A percentile compares a stretch with the other conserved stretches of the same genome.
Evolutionary conservation across 2,113 vertebrate genomes (phyloP).

Genomic region (Oreocharis arfaki): DNA sequence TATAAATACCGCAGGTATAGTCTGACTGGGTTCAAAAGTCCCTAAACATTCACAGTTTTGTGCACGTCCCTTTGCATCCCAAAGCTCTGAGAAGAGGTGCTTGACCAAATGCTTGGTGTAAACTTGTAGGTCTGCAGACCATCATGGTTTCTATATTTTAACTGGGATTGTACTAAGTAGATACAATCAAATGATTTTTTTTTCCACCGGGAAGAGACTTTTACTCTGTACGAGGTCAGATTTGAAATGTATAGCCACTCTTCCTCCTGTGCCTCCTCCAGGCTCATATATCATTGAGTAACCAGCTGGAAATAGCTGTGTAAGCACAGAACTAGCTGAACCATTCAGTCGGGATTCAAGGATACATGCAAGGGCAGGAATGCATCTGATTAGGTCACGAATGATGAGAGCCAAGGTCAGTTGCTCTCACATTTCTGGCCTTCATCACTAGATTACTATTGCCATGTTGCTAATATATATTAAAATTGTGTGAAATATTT

Average conservation of each 20-base stretch:
- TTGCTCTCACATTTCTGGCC: neutral
- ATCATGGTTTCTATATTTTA: neutral
- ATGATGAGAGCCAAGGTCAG: neutral
- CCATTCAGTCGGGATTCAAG: neutral
- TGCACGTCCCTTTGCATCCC: neutral
- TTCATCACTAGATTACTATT: neutral
- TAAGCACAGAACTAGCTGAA: neutral
- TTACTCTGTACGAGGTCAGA: neutral
- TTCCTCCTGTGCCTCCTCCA: neutral
- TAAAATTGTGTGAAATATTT: neutral
- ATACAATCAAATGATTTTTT: neutral
- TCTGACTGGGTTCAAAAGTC: neutral
- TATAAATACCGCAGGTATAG: neutral
- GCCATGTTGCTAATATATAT: neutral
- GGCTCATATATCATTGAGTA: neutral
- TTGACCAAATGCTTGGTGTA: neutral
- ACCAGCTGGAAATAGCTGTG: slow-evolving; percentile 15
- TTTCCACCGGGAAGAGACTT: neutral
- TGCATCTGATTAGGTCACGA: neutral
- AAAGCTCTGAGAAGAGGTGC: neutral
- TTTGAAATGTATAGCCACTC: neutral
- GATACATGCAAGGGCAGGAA: neutral
- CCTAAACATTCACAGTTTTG: neutral
- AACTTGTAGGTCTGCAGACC: neutral
- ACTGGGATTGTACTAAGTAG: neutral